These are phyloP conservation scores for Silurus lanzhouensis DNA, from an alignment of 2,797 vertebrate genomes.

Conservation along the genomic window DNA sequence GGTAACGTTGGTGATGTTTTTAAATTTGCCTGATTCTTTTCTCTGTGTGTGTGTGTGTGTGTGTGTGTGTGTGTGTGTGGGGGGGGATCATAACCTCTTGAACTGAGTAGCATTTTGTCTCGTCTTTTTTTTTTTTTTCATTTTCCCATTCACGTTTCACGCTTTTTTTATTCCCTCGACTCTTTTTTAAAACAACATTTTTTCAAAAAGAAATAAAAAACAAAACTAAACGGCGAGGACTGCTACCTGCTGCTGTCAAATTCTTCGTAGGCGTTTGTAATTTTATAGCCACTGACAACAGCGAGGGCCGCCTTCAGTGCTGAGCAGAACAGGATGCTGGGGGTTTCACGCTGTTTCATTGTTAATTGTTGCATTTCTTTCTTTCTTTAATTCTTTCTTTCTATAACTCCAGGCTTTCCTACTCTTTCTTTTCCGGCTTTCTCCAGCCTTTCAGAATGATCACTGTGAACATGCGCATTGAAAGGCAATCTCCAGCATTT, in stretches of 20 bases:
- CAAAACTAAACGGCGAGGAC: conserved; percentile 79
- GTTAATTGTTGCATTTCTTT: conserved; percentile 22
- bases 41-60: conserved; percentile 54
- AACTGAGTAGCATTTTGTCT: conserved; percentile 65
- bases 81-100: conserved; percentile 76
- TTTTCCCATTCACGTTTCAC: conserved; percentile 59
- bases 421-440: conserved; percentile 69
- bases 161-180: conserved; percentile 68
- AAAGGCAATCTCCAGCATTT: conserved; percentile 82
- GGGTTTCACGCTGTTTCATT: conserved; percentile 36
- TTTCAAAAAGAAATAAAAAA: conserved; percentile 76
- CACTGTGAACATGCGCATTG: conserved; percentile 95
- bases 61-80: conserved; percentile 16
- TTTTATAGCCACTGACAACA: conserved; percentile 89
- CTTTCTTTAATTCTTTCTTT: too few relatives aligned
- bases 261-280: conserved; percentile 97
- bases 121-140: conserved; percentile 56
- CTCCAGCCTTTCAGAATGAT: conserved; percentile 94
- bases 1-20: conserved; percentile 81
- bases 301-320: conserved; percentile 86
- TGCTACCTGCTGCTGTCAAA: conserved; percentile 86
- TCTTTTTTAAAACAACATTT: conserved; percentile 70
- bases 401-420: conserved; percentile 47
- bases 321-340: conserved; percentile 75
- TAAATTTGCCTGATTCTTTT: conserved; percentile 80